Conservation (phyloP, 35 echinoderm and acorn worm genomes). For the Lytechinus pictus region DNA sequence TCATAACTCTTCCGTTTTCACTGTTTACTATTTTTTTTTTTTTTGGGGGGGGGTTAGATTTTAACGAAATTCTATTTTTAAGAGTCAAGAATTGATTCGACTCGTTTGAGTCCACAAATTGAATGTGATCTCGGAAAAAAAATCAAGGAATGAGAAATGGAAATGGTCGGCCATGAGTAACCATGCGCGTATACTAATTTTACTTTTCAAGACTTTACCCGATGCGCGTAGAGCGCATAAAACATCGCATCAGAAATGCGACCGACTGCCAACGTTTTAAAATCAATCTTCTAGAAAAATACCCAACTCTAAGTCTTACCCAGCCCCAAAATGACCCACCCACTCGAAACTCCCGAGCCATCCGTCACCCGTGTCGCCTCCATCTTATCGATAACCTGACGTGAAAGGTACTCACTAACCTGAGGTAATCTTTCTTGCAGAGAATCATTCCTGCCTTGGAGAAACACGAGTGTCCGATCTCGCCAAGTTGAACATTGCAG, state of each 20-base stretch:
- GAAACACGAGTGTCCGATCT: conserved; percentile 94
- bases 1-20: too few relatives aligned
- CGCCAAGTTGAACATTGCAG: conserved; percentile 87
- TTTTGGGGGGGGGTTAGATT: too few relatives aligned
- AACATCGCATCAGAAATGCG: neutral
- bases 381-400: neutral
- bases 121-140: too few relatives aligned
- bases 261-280: neutral
- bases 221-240: too few relatives aligned
- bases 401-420: conserved; percentile 73
- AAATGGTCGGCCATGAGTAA: too few relatives aligned
- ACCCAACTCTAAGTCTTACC: neutral
- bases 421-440: conserved; percentile 99
- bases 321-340: neutral
- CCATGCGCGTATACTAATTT: neutral
- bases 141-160: too few relatives aligned
- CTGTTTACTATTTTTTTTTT: too few relatives aligned
- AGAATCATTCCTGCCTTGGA: conserved; percentile 96
- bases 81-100: too few relatives aligned
- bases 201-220: too few relatives aligned
- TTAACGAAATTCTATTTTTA: too few relatives aligned
- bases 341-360: neutral
- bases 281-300: neutral
- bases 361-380: neutral
- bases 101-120: too few relatives aligned